phyloP scores from a whole-genome alignment of 2,797 vertebrate genomes.

The Clamator glandarius region DNA sequence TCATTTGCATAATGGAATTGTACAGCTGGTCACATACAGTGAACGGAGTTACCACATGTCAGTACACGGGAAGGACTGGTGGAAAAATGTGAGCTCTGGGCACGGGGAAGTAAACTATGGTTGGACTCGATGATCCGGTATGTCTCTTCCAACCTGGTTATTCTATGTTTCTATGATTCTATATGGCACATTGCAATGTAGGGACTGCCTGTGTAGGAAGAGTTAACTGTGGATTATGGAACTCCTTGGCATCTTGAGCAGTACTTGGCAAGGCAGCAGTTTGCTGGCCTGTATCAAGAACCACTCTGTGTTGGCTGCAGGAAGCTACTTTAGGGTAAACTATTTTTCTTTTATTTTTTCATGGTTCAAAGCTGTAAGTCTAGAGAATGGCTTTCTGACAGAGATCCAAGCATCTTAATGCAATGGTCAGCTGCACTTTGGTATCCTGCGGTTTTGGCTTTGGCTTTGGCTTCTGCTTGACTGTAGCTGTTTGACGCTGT shows the following conservation, averaged over 20 bases:
- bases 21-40: not conserved
- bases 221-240: not conserved
- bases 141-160: no score
- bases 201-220: not conserved
- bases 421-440: conserved; percentile 29
- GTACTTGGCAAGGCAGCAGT: not conserved
- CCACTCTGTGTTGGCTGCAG: not conserved
- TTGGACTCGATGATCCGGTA: no score
- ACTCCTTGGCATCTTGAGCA: not conserved
- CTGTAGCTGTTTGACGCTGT: not conserved
- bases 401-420: not conserved
- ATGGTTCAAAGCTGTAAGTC: not conserved
- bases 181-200: not conserved
- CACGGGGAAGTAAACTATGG: not conserved
- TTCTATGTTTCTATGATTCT: no score
- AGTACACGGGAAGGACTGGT: not conserved
- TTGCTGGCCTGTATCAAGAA: not conserved
- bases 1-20: conserved; percentile 49
- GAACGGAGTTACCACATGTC: not conserved
- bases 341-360: not conserved
- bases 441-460: not conserved
- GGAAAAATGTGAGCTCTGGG: not conserved
- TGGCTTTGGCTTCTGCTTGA: not conserved
- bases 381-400: conserved; percentile 3
- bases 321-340: not conserved